Evolutionary conservation across 1,140 invertebrate genomes (phyloP), one percentile per base, ranked within the genome.

Genomic region (Drosophila takahashii): DNA sequence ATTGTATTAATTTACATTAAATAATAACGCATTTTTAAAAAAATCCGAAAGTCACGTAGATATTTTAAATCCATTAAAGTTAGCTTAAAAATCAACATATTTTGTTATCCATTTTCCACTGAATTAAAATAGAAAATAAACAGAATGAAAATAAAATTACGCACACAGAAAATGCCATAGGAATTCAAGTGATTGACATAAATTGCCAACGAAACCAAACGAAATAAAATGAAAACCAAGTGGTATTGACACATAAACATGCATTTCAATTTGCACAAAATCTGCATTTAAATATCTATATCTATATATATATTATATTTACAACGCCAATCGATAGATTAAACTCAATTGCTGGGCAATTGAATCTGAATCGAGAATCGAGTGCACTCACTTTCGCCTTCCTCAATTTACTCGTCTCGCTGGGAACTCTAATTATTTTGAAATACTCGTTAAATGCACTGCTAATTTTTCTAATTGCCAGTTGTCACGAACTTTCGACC

Each of bases 331-430:
- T 15, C 11, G 37, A 15, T 34, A 42, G 64, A 67, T 67, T 64
- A 51, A 51, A 50, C 10, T 4, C 27, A 71, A 70, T 52, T 73
- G 42, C 41, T 22, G 9, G 51, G 32, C 29, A 51, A 59, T 58
- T 48, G 16, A 62, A 18, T 27, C 2, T 16, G 37, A 62, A 54
- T 48, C 54, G 36, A 1, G 36, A 5, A 29, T 26, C 15, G 16
- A 48, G 27, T 32, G n/a, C 18, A 15, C 13, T 27, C 13, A 48
- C 26, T 29, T 29, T 9, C 26, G 15, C n/a, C 18, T 53, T 2
- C 4, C 13, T 11, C 51, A 37, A 26, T 37, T 37, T 10, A 15
- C 8, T 15, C 2, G 13, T 1, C 13, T 53, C 18, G 1, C 7
- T 16, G 2, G 26, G 1, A 50, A 15, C 34, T n/a, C 13, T 27